Percentiles rank a stretch among this genome's conserved stretches.
These are phyloP conservation scores for Arvicola amphibius DNA, from an alignment of 2,797 vertebrate genomes.

Conservation along the genomic window DNA sequence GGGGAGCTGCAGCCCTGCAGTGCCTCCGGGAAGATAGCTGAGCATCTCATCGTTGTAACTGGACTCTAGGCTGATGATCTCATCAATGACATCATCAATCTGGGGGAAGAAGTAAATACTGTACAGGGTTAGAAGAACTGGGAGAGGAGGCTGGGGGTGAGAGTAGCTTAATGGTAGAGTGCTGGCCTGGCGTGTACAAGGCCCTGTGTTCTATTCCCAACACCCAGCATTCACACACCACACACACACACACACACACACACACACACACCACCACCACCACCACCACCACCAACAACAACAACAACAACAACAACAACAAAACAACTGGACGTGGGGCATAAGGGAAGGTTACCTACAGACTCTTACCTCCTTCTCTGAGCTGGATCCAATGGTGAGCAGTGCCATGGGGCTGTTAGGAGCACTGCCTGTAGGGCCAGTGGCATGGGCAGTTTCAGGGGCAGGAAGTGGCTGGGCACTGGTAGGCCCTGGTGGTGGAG, in stretches of 20 bases:
- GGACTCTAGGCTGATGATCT: conserved; percentile 97
- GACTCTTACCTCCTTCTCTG: conserved; percentile 92
- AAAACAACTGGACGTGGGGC: not conserved
- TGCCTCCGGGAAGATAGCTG: conserved; percentile 89
- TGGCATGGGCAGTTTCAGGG: conserved; percentile 73
- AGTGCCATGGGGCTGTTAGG: conserved; percentile 95
- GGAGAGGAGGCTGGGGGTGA: not conserved
- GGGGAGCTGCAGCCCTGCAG: conserved; percentile 92
- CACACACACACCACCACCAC: not conserved
- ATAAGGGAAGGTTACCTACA: not conserved
- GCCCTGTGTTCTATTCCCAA: not conserved
- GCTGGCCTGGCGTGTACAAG: not conserved
- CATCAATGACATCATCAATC: conserved; percentile 96
- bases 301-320: not conserved
- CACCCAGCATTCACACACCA: not conserved
- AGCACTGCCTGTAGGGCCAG: conserved; percentile 85
- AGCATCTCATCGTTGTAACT: conserved; percentile 97
- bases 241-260: not conserved
- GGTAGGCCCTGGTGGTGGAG: conserved; percentile 79
- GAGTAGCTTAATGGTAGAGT: conserved; percentile 23
- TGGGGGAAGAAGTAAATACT: conserved; percentile 75
- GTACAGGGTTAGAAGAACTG: conserved; percentile 21
- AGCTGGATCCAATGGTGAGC: conserved; percentile 93
- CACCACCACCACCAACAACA: not conserved
- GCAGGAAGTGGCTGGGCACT: conserved; percentile 75